These are phyloP conservation scores for Chrysotoxum bicinctum DNA, from an alignment of 2,888 invertebrate genomes.

Conservation along the genomic window DNA sequence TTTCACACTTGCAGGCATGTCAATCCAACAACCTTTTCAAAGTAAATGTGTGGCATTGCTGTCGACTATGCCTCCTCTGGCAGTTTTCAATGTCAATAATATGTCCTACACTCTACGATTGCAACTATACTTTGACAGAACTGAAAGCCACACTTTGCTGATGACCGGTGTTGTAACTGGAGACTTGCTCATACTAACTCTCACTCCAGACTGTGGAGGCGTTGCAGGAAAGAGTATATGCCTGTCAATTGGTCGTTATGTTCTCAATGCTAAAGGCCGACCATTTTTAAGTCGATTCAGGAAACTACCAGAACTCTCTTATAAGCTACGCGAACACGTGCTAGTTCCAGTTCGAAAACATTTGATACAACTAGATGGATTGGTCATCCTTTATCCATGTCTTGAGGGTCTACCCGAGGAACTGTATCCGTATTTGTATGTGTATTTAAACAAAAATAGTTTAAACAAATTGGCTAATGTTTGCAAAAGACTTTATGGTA, in stretches of 20 bases:
- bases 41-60: conserved; percentile 49
- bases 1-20: neutral
- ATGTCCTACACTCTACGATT: conserved; percentile 41
- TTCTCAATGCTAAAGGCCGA: conserved; percentile 76
- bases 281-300: conserved; percentile 76
- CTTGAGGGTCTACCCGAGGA: conserved; percentile 79
- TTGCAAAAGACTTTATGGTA: conserved; percentile 72
- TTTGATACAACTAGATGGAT: conserved; percentile 80
- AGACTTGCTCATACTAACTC: conserved; percentile 77
- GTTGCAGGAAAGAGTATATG: conserved; percentile 77
- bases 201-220: conserved; percentile 75
- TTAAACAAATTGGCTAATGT: conserved; percentile 77
- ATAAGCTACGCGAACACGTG: conserved; percentile 83
- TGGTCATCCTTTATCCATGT: conserved; percentile 79
- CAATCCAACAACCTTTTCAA: conserved; percentile 19
- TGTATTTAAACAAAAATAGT: conserved; percentile 72
- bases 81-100: conserved; percentile 39
- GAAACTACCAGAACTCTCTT: conserved; percentile 82
- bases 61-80: conserved; percentile 56
- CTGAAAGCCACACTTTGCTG: conserved; percentile 49
- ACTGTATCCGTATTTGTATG: conserved; percentile 73
- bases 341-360: conserved; percentile 83
- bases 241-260: conserved; percentile 79
- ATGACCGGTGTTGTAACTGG: conserved; percentile 77
- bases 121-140: conserved; percentile 43